Conservation (phyloP, 2,113 vertebrate species). For the Herpetotheres cachinnans region DNA sequence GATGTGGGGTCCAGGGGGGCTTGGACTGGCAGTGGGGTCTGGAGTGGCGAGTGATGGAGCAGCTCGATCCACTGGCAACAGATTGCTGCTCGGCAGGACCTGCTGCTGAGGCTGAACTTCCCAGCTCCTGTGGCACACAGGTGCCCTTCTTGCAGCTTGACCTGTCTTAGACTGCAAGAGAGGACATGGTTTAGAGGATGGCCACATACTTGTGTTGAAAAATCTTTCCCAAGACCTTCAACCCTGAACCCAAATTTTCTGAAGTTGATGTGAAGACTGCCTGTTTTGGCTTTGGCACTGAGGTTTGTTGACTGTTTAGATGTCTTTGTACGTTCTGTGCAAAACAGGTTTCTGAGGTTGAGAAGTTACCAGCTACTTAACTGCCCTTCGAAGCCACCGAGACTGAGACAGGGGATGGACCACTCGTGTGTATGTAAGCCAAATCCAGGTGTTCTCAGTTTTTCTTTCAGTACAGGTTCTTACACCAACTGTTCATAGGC, state of each 20-base stretch:
- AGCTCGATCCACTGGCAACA: rapidly evolving
- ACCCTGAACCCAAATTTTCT: neutral
- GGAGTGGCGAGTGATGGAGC: neutral
- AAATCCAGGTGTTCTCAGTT: neutral
- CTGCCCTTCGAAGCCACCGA: neutral
- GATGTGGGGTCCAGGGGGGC: rapidly evolving
- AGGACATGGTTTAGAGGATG: neutral
- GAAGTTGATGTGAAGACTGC: neutral
- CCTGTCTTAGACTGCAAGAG: neutral
- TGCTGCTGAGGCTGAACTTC: neutral
- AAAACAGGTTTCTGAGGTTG: neutral
- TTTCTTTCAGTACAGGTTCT: neutral
- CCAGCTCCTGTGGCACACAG: neutral
- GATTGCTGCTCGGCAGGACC: rapidly evolving
- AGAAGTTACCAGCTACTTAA: neutral
- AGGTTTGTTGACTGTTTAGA: neutral
- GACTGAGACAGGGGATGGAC: neutral
- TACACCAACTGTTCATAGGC: neutral
- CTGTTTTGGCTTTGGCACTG: neutral
- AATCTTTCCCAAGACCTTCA: neutral
- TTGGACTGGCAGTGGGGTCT: neutral
- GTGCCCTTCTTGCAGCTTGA: neutral
- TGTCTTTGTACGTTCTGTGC: neutral
- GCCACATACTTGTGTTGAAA: neutral
- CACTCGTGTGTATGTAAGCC: neutral